Conservation (phyloP, 1,140 invertebrate species). For the Oreohelix idahoensis region DNA sequence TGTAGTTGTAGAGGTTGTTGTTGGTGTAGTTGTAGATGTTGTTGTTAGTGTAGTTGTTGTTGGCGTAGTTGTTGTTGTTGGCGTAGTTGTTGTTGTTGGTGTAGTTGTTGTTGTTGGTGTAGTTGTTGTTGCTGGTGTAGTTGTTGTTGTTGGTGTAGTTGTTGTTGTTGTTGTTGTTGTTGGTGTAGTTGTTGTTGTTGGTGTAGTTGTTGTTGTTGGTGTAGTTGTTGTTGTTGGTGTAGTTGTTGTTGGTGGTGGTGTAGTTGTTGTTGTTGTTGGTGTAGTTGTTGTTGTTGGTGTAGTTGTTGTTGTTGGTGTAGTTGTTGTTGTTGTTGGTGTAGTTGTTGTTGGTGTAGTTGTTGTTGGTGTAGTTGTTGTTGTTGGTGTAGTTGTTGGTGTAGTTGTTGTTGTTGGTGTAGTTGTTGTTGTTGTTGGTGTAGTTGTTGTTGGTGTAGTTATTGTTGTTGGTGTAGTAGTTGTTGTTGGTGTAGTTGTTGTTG, state of each 20-base stretch:
- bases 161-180: background rate
- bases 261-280: background rate
- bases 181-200: background rate
- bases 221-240: background rate
- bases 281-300: slow-evolving; percentile 11
- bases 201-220: background rate
- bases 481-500: background rate
- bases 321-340: background rate
- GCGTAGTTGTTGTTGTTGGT: background rate
- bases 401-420: background rate
- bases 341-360: background rate
- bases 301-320: background rate
- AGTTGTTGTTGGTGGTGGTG: background rate
- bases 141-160: background rate
- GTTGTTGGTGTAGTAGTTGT: background rate
- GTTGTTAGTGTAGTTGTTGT: background rate
- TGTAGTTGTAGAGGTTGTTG: background rate
- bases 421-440: background rate
- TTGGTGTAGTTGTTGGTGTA: background rate
- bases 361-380: background rate
- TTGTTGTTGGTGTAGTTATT: background rate
- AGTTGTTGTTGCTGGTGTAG: background rate
- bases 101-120: background rate
- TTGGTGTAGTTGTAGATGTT: background rate
- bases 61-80: background rate